Conservation (phyloP, 2,797 vertebrate species). For the Mionectes olivaceus region DNA sequence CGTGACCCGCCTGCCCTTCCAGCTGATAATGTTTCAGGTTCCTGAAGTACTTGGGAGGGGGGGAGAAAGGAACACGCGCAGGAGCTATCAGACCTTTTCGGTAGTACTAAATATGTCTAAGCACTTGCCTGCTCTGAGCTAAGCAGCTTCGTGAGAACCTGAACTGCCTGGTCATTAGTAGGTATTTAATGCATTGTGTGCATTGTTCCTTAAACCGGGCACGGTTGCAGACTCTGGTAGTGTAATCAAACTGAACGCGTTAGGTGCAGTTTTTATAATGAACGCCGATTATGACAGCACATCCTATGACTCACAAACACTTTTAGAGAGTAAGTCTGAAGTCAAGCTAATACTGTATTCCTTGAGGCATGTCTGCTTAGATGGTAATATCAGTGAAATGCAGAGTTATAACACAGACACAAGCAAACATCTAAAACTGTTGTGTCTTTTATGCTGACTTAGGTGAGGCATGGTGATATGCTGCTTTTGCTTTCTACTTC, state of each 20-base stretch:
- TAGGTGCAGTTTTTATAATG: not conserved
- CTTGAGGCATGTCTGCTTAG: not conserved
- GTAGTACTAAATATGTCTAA: not conserved
- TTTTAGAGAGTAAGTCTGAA: not conserved
- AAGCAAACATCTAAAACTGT: not conserved
- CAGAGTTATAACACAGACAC: not conserved
- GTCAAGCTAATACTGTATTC: fast-evolving
- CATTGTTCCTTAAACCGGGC: not conserved
- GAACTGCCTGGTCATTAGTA: not conserved
- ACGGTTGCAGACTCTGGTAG: not conserved
- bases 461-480: not conserved
- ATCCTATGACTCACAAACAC: fast-evolving
- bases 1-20: not conserved
- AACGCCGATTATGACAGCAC: fast-evolving
- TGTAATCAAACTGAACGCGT: not conserved
- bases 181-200: not conserved
- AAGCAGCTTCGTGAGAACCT: not conserved
- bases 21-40: not conserved
- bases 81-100: not conserved
- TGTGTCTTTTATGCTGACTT: not conserved
- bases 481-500: not conserved
- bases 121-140: not conserved
- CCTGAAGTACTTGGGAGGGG: not conserved
- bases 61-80: not conserved
- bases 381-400: not conserved